These are phyloP conservation scores for Propithecus deckenii DNA, from an alignment of 2,797 vertebrate genomes.

Conservation along the genomic window DNA sequence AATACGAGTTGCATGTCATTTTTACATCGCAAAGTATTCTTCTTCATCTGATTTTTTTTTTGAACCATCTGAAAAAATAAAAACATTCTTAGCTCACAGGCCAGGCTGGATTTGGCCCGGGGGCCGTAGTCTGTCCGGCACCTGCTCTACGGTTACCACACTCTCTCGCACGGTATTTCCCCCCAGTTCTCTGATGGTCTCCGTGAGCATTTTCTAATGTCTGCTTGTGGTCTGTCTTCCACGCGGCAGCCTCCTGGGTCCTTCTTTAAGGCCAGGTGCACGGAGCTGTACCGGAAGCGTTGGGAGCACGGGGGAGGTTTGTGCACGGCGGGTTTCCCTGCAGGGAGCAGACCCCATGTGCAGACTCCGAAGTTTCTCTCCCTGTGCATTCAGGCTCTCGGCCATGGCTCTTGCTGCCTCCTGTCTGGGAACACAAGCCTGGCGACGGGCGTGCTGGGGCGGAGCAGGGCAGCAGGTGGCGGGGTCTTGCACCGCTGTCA, in stretches of 20 bases:
- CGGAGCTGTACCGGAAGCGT: accelerated
- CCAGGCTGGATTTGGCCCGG: not conserved
- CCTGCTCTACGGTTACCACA: not conserved
- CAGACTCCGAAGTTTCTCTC: not conserved
- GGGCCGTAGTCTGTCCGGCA: too few relatives aligned
- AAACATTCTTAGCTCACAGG: not conserved
- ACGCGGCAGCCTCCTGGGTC: not conserved
- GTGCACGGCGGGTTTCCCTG: accelerated
- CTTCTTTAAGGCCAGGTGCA: not conserved
- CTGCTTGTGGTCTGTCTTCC: not conserved
- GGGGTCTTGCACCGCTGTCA: too few relatives aligned
- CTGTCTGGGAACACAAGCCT: not conserved
- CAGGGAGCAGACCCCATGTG: accelerated
- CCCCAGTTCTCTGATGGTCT: not conserved
- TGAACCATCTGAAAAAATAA: too few relatives aligned
- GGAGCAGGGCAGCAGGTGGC: too few relatives aligned
- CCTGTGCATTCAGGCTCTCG: accelerated
- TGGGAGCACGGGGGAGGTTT: not conserved
- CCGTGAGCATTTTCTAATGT: too few relatives aligned
- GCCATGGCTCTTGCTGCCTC: not conserved
- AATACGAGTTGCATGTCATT: not conserved
- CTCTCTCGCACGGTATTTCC: not conserved
- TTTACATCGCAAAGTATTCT: not conserved
- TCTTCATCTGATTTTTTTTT: not conserved
- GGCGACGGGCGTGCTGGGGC: accelerated